phyloP scores from a whole-genome alignment of 2,113 vertebrate genomes.

The Phylloscopus trochiloides region DNA sequence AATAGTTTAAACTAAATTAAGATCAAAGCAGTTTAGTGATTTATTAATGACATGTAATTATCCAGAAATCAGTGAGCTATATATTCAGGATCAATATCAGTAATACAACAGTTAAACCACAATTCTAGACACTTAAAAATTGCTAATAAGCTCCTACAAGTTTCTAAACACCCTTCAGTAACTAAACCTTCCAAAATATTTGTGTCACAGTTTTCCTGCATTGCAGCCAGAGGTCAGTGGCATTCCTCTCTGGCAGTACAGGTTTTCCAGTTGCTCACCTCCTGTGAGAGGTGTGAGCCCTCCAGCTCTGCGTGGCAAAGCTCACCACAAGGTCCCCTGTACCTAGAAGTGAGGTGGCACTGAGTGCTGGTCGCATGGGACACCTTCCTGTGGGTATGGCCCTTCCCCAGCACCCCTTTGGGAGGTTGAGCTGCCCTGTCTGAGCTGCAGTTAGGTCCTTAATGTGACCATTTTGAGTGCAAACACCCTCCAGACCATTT shows the following conservation, averaged over 20 bases:
- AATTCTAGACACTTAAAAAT: background rate
- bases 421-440: background rate
- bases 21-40: background rate
- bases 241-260: fast-evolving
- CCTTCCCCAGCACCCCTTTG: fast-evolving
- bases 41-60: background rate
- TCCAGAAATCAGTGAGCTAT: background rate
- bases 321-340: background rate
- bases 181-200: background rate
- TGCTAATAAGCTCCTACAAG: background rate
- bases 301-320: background rate
- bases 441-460: background rate
- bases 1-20: background rate
- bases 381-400: background rate
- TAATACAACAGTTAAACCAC: background rate
- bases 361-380: background rate
- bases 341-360: background rate
- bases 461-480: background rate
- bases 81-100: background rate
- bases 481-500: background rate
- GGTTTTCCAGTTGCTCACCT: background rate
- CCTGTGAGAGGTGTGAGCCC: fast-evolving
- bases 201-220: fast-evolving
- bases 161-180: background rate
- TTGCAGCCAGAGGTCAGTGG: background rate